A percentile compares a stretch with the other conserved stretches of the same genome.
These are phyloP conservation scores for Steinernema hermaphroditum DNA, from an alignment of 2,888 invertebrate genomes.

Conservation along the genomic window DNA sequence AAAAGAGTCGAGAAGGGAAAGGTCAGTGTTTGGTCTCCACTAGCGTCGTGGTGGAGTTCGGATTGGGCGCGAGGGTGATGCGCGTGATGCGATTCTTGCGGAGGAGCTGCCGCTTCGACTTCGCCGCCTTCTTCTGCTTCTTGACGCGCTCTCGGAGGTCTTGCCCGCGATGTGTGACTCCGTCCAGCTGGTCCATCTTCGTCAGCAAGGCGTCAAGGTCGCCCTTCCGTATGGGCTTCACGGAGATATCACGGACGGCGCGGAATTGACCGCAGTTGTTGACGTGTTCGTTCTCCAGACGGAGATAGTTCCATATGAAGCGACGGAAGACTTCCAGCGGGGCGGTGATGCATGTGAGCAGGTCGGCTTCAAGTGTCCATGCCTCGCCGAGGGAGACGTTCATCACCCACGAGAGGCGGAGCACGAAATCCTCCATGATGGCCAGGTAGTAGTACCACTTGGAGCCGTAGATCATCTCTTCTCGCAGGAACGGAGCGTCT, in stretches of 20 bases:
- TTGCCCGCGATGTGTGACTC: constrained; percentile 64
- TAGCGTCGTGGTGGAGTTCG: constrained; percentile 40
- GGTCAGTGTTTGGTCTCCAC: constrained; percentile 40
- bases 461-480: constrained; percentile 66
- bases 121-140: constrained; percentile 64
- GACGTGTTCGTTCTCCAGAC: constrained; percentile 95
- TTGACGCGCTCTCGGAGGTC: constrained; percentile 63
- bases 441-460: constrained; percentile 86
- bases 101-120: constrained; percentile 60
- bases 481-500: constrained; percentile 75
- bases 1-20: neutral
- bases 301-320: constrained; percentile 99
- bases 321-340: constrained; percentile 70
- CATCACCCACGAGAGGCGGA: constrained; percentile 89
- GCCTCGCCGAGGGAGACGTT: constrained; percentile 74
- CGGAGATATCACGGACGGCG: constrained; percentile 94
- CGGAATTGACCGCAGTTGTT: constrained; percentile 97
- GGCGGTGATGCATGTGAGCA: constrained; percentile 62
- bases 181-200: constrained; percentile 64
- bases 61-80: constrained; percentile 44
- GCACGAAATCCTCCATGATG: constrained; percentile 87
- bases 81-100: constrained; percentile 56
- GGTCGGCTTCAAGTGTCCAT: constrained; percentile 64
- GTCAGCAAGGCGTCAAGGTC: constrained; percentile 59
- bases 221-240: constrained; percentile 83